phyloP scores from a whole-genome alignment of 1,140 invertebrate species.

The Drosophila burlai region DNA sequence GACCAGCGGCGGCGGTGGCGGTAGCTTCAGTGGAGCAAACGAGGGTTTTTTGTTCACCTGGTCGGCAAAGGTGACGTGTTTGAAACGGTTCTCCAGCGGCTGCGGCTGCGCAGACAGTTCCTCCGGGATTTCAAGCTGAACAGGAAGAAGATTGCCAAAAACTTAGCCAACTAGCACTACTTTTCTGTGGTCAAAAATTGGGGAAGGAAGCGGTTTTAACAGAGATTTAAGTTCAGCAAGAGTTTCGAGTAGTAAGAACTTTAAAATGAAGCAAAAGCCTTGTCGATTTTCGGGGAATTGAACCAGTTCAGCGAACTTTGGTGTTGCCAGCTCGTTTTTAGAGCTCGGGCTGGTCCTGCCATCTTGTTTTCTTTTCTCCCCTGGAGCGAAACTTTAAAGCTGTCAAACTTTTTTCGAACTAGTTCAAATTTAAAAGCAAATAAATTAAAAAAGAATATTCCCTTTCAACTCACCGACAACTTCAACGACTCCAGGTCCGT shows the following conservation, averaged over 20 bases:
- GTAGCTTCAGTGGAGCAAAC: neutral
- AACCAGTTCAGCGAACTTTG: neutral
- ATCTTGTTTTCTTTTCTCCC: neutral
- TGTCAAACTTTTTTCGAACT: neutral
- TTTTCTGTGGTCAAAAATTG: neutral
- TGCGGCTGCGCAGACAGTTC: neutral
- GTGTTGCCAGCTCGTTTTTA: neutral
- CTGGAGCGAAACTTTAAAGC: neutral
- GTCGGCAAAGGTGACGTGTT: neutral
- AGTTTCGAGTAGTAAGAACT: neutral
- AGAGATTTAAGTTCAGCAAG: no score
- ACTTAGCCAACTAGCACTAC: fast-evolving
- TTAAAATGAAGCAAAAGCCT: neutral
- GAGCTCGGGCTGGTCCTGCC: neutral
- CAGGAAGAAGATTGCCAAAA: no score
- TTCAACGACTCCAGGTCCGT: neutral
- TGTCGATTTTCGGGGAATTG: neutral
- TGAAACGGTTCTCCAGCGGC: neutral
- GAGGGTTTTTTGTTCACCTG: neutral
- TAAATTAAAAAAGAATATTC: no score
- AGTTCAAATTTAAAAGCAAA: no score
- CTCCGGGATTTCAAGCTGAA: neutral
- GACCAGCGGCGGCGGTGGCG: no score
- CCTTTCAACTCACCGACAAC: no score
- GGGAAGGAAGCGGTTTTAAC: neutral